phyloP scores from a whole-genome alignment of 2,113 vertebrate species.

The Takifugu flavidus region DNA sequence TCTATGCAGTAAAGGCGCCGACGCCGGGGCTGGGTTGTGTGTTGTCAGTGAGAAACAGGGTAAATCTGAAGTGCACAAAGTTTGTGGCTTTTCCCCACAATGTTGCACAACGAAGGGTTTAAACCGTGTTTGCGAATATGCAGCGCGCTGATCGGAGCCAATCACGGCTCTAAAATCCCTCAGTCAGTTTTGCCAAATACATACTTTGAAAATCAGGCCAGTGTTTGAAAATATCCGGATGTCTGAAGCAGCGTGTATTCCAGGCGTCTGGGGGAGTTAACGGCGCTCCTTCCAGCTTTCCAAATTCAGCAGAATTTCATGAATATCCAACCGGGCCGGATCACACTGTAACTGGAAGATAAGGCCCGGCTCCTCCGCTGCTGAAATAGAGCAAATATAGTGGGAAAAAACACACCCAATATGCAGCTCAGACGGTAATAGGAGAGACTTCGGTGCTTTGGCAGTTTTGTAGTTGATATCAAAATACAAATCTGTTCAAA shows the following conservation, averaged over 20 bases:
- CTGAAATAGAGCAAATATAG: constrained; percentile 7
- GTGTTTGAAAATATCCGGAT: constrained; percentile 7
- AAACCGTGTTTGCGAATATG: background rate
- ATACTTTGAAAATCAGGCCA: background rate
- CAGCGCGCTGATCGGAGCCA: background rate
- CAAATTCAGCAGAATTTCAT: constrained; percentile 2
- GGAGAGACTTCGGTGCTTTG: constrained; percentile 15
- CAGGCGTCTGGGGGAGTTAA: constrained; percentile 6
- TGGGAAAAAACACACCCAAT: constrained; percentile 3
- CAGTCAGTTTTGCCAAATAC: background rate
- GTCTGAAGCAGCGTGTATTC: background rate
- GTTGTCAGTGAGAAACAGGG: background rate
- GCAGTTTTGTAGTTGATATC: constrained; percentile 17
- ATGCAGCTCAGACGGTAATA: constrained; percentile 1
- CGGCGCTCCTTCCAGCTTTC: constrained; percentile 3
- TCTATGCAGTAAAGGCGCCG: background rate
- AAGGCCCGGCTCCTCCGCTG: constrained; percentile 4
- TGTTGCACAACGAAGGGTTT: background rate
- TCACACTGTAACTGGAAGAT: background rate
- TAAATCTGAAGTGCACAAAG: background rate
- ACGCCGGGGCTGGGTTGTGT: background rate
- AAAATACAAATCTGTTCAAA: constrained; percentile 13
- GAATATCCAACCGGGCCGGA: constrained; percentile 6
- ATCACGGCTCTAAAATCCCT: background rate
- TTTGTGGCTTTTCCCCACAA: background rate